Evolutionary conservation across 1,140 invertebrate genomes (phyloP), one percentile per base, ranked within the genome.

Genomic region (Leptopilina clavipes): DNA sequence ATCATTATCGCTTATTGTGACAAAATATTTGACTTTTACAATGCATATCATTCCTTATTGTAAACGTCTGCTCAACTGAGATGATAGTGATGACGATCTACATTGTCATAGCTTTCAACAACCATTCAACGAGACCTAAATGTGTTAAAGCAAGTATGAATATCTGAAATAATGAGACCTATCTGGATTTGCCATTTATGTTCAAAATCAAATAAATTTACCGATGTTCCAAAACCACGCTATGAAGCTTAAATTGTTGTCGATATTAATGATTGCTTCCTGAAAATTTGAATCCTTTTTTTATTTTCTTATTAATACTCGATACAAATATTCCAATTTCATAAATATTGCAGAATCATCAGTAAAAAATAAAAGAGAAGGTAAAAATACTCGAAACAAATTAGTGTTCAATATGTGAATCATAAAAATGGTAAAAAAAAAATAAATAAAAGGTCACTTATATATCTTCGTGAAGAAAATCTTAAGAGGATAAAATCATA

Each of bases 401-500:
- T 40, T 40, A 40, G 11, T 7, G 48, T 17, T 17, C 48, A 52
- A 17, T 17, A n/a, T 52, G 14, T 52, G 48, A 5, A 54, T 10
- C 17, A 19, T 7, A 7, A 54, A 18, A 18, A 17, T 0, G 52
- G 14, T 18, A 18, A 54, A 17, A 54, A 17, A 6, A 0, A 19
- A 54, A 54, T 25, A 31, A 12, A 31, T 65, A 31, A 31, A 65
- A 31, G 11, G 11, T 31, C 56, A 31, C 11, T 12, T 14, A 59
- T 59, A 14, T 40, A 40, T 40, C 37, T 31, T 31, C 22, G 12
- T 14, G 10, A 12, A 31, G 22, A 65, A 65, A 65, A 31, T 65
- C 56, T 65, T 37, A 65, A 65, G 22, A 65, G 56, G 56, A 31
- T 65, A 65, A 65, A 65, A 65, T 65, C 56, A 31, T 65, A 65